Evolutionary conservation across 2,888 invertebrate genomes (phyloP), one percentile per base, ranked within the genome.

Genomic region (Gandaritis pyraliata): DNA sequence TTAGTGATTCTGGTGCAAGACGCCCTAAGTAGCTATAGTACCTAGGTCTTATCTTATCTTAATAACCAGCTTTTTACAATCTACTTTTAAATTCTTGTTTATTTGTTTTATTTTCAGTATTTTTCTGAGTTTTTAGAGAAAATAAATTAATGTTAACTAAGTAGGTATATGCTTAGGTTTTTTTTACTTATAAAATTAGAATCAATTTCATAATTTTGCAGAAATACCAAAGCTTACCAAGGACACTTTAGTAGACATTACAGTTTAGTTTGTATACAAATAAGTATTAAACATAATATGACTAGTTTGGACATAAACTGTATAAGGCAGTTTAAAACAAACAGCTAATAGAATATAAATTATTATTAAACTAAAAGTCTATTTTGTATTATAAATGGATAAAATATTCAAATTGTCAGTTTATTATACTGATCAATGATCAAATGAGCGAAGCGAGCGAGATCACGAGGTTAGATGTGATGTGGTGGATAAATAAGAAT

Each of bases 281-380:
- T 23, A 39, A 5, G 38, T 48, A 46, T 49, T 2, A 46, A 18
- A 6, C 5, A 33, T 23, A 46, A 38, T 47, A 46, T 46, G 46
- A 49, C 49, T 56, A 56, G 51, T 58, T 58, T 46, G 38, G 0
- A 7, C 45, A 51, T 58, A 58, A 58, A 58, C 15, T 38, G 6
- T 30, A 38, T 51, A 43, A 29, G n/a, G 8, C 51, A 23, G 46
- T 38, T 36, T 58, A 46, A 58, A 58, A 58, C 58, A 58, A 58
- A 58, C 46, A 49, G 56, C 5, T 56, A 51, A 58, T 58, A 58
- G 36, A 58, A 51, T 23, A 49, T 56, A 41, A 56, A 49, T 33
- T 50, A 58, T 38, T 29, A 8, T 18, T 51, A 43, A 58, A 58
- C 49, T 49, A 41, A 48, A 56, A 49, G 49, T 16, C 48, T 49